Conservation (phyloP, 2,113 vertebrate species). For the Pandion haliaetus region DNA sequence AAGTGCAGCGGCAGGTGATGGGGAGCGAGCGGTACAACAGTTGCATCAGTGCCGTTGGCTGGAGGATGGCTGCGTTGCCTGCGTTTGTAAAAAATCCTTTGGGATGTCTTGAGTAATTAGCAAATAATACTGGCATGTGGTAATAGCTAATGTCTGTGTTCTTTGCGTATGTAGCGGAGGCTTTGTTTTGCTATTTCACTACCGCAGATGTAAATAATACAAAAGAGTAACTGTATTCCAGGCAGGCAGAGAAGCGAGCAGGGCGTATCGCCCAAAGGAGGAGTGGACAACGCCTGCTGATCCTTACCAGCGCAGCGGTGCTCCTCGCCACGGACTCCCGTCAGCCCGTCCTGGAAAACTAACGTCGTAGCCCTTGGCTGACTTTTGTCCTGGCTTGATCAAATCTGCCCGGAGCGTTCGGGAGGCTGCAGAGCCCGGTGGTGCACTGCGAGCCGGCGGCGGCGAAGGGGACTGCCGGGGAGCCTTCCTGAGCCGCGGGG, state of each 20-base stretch:
- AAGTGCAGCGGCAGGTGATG: neutral
- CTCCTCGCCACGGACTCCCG: accelerated
- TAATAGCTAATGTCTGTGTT: accelerated
- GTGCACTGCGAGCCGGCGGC: neutral
- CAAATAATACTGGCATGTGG: neutral
- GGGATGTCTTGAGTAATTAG: neutral
- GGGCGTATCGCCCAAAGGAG: accelerated
- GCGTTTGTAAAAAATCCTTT: neutral
- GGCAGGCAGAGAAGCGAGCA: neutral
- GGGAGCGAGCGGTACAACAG: neutral
- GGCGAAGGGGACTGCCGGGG: neutral
- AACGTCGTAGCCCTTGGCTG: accelerated
- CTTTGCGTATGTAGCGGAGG: accelerated
- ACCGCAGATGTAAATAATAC: neutral
- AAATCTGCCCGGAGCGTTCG: accelerated
- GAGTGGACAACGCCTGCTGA: accelerated
- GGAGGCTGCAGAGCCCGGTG: neutral
- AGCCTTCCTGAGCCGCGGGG: neutral
- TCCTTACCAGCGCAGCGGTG: neutral
- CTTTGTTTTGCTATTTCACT: neutral
- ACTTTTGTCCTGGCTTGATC: accelerated
- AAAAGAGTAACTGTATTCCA: accelerated
- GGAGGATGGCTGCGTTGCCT: neutral
- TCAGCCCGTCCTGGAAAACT: neutral
- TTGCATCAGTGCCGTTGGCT: accelerated